Evolutionary conservation across 2,797 vertebrate genomes (phyloP).

Genomic region (Pampus argenteus): DNA sequence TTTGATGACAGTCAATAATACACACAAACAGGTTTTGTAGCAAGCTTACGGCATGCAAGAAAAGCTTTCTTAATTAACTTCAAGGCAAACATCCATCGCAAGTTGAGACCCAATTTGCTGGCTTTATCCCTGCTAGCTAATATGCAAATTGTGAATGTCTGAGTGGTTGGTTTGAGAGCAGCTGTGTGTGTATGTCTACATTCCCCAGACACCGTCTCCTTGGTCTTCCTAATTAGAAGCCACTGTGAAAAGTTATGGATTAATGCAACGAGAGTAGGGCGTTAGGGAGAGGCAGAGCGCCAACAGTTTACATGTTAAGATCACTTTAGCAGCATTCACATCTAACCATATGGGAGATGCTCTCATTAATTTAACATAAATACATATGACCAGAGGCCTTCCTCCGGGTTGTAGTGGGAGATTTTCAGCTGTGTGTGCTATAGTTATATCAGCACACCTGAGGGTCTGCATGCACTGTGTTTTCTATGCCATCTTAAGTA

Average conservation of each 20-base stretch:
- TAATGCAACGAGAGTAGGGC: conserved; percentile 44
- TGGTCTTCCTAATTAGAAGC: conserved; percentile 64
- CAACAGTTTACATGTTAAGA: conserved; percentile 53
- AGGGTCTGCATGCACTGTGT: background rate
- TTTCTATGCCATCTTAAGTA: background rate
- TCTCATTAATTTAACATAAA: conserved; percentile 59
- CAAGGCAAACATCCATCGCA: conserved; percentile 57
- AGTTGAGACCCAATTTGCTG: conserved; percentile 66
- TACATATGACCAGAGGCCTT: conserved; percentile 50
- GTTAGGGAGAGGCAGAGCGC: conserved; percentile 33
- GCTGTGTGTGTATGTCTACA: conserved; percentile 29
- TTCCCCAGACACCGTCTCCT: conserved; percentile 59
- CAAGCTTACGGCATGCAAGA: conserved; percentile 60
- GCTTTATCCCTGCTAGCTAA: conserved; percentile 65
- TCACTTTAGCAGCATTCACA: conserved; percentile 17
- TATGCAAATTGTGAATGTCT: conserved; percentile 66
- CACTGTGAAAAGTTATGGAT: conserved; percentile 62
- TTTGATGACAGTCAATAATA: conserved; percentile 31
- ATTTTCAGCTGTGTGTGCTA: conserved; percentile 4
- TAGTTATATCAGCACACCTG: background rate
- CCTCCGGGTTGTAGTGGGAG: conserved; percentile 12
- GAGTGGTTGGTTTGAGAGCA: conserved; percentile 49
- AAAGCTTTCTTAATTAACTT: conserved; percentile 71
- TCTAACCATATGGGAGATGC: conserved; percentile 45
- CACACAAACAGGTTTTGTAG: conserved; percentile 53